Evolutionary conservation across 2,888 invertebrate species (phyloP).

Genomic region (Spatulosminthurus flaviceps): DNA sequence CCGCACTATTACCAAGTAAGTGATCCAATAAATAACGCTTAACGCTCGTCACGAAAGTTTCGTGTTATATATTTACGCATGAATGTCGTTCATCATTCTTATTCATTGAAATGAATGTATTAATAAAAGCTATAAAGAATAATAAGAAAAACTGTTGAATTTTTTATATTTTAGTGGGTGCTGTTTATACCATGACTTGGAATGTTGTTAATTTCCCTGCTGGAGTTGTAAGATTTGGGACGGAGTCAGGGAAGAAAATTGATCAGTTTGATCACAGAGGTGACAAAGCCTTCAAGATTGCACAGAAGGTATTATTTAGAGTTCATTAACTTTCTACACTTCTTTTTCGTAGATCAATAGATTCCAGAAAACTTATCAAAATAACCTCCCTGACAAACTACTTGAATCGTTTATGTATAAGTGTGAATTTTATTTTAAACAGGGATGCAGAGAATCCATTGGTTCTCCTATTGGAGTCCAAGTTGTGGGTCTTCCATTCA

Average conservation of each 20-base stretch:
- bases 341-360: too few relatives aligned
- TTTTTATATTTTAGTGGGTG: conserved; percentile 52
- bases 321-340: too few relatives aligned
- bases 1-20: conserved; percentile 61
- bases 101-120: too few relatives aligned
- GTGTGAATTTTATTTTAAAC: not conserved
- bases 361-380: too few relatives aligned
- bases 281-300: conserved; percentile 55
- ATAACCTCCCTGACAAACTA: too few relatives aligned
- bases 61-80: too few relatives aligned
- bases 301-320: conserved; percentile 54
- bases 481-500: conserved; percentile 55
- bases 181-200: conserved; percentile 52
- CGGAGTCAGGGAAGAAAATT: conserved; percentile 55
- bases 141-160: too few relatives aligned
- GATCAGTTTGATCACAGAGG: conserved; percentile 51
- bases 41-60: too few relatives aligned
- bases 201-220: conserved; percentile 53
- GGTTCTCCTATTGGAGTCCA: conserved; percentile 61
- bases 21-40: too few relatives aligned
- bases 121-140: too few relatives aligned
- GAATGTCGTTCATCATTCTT: too few relatives aligned
- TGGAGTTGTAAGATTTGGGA: conserved; percentile 52
- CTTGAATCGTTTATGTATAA: conserved; percentile 1
- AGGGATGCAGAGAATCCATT: conserved; percentile 58